Evolutionary conservation across 2,797 vertebrate species (phyloP), one percentile per base, ranked within the genome.

Genomic region (Enteromius trimaculatus): DNA sequence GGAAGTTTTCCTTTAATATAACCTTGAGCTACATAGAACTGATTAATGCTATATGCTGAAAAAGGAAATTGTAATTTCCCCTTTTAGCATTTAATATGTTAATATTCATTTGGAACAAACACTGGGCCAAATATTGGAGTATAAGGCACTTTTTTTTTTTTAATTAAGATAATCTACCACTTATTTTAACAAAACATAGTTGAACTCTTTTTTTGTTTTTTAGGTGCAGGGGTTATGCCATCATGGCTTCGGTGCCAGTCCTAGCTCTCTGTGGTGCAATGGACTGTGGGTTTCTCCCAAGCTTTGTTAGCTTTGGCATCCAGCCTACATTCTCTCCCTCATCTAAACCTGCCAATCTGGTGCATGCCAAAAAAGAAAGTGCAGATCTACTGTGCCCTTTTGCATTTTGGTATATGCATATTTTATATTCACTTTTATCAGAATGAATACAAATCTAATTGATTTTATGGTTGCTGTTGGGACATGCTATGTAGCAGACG

Each of bases 221-320:
- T 60, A 17, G 6, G 44, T 31, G 10, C 11, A 60, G 9, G 10
- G 17, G 37, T 80, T 42, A 42, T 4, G 21, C 78, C 78, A 21
- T 44, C 34, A 70, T 39, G 9, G 29, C 47, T 68, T 39, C 47
- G 66, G 11, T 55, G 49, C 21, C n/a, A 80, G 31, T 10, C 7
- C n/a, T 70, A 58, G 29, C 79, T 80, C 37, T 47, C 10, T 71
- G 34, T 23, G 26, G 11, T 55, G 49, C 17, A 80, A 26, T 58
- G 34, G 49, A 80, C 34, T 70, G 51, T 80, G 14, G 4, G 21
- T 64, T 70, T 72, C 39, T 72, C 39, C 55, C 21, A 62, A 49
- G 79, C 69, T 81, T 58, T 71, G 68, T 44, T 34, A 39, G 19
- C 17, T 71, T 71, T 80, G 53, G 68, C 68, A 81, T 49, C 1